phyloP scores from a whole-genome alignment of 2,113 vertebrate genomes.

The Nerophis lumbriciformis region DNA sequence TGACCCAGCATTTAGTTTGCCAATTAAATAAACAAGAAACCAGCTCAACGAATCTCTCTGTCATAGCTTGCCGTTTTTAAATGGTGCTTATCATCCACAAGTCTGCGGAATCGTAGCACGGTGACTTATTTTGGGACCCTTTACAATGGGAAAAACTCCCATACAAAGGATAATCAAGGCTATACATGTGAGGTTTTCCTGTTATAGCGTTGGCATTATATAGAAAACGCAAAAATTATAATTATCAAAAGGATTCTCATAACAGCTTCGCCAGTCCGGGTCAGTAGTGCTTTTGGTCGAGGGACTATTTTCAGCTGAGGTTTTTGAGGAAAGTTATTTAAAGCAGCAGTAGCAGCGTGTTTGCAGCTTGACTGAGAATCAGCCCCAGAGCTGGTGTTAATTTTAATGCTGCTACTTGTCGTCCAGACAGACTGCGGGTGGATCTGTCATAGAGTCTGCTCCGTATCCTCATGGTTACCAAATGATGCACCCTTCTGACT shows the following conservation, averaged over 20 bases:
- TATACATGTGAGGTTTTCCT: too few species aligned
- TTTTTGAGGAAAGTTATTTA: slow-evolving; percentile 1
- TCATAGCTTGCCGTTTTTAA: too few species aligned
- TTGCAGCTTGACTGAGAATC: slow-evolving; percentile 8
- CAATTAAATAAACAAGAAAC: too few species aligned
- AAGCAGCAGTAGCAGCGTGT: not conserved
- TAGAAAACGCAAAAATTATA: too few species aligned
- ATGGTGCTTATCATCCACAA: too few species aligned
- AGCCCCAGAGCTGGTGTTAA: not conserved
- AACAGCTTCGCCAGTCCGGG: not conserved
- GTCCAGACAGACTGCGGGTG: not conserved
- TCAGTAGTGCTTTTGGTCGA: not conserved
- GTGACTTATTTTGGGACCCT: too few species aligned
- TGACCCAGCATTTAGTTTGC: too few species aligned
- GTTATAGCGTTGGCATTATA: too few species aligned
- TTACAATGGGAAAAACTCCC: too few species aligned
- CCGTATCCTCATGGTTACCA: not conserved
- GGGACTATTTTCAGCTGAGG: not conserved
- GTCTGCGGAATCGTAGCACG: too few species aligned
- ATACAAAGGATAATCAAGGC: too few species aligned
- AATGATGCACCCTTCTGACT: not conserved
- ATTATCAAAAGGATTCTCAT: not conserved
- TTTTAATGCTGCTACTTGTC: slow-evolving; percentile 2
- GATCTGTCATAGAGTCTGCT: not conserved
- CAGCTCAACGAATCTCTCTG: too few species aligned